Conservation (phyloP, 2,888 invertebrate species). For the Oxytorus armatus region DNA sequence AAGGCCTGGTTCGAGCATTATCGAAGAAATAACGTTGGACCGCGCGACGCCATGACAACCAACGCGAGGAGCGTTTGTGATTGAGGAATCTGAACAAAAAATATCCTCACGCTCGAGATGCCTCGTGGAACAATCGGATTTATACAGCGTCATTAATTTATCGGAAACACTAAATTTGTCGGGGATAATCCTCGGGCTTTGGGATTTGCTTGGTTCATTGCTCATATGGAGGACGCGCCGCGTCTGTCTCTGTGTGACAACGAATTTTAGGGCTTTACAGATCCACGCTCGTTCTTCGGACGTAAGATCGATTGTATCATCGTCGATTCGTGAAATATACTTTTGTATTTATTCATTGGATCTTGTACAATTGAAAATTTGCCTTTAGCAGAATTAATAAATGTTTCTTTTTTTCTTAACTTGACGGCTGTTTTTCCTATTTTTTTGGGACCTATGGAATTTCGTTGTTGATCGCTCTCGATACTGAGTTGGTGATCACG, state of each 20-base stretch:
- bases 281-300: too few relatives aligned
- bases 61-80: slow-evolving; percentile 11
- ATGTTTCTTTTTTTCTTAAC: too few relatives aligned
- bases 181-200: slow-evolving; percentile 43
- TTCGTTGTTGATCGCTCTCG: too few relatives aligned
- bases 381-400: background rate
- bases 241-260: too few relatives aligned
- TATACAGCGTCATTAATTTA: slow-evolving; percentile 48
- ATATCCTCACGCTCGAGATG: slow-evolving; percentile 28
- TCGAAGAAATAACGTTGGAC: slow-evolving; percentile 32
- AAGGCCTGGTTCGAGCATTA: slow-evolving; percentile 42
- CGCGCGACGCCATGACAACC: slow-evolving; percentile 36
- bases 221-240: slow-evolving; percentile 26
- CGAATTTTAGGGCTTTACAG: too few relatives aligned
- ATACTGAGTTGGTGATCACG: too few relatives aligned
- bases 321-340: background rate
- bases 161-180: slow-evolving; percentile 45
- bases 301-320: background rate
- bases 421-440: too few relatives aligned
- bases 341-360: background rate
- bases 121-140: slow-evolving; percentile 60
- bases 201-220: slow-evolving; percentile 49
- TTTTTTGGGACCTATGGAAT: too few relatives aligned
- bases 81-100: slow-evolving; percentile 60
- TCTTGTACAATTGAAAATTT: too few relatives aligned